Percentiles rank a stretch among this genome's conserved stretches.
phyloP scores from a whole-genome alignment of 2,888 invertebrate genomes.

The Dorcus hopei region DNA sequence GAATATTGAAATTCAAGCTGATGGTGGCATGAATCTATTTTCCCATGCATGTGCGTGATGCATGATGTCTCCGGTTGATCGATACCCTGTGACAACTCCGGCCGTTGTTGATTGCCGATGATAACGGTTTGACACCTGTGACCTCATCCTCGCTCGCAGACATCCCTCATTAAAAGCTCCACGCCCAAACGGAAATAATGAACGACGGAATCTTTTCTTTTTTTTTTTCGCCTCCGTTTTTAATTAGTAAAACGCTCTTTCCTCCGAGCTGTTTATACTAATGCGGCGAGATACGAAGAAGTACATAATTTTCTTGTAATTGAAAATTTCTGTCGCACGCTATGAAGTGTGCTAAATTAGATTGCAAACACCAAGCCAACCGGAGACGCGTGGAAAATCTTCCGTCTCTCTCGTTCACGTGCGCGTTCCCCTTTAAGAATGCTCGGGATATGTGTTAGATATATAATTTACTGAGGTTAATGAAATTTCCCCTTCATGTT shows the following conservation, averaged over 20 bases:
- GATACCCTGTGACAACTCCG: constrained; percentile 7
- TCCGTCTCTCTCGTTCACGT: neutral
- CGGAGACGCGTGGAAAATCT: neutral
- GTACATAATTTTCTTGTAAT: constrained; percentile 1
- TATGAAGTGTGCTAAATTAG: neutral
- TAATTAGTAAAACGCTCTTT: too few species aligned
- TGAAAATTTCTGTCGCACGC: constrained; percentile 2
- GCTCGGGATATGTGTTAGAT: constrained; percentile 11
- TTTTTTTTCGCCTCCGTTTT: too few species aligned
- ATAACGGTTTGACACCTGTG: constrained; percentile 11
- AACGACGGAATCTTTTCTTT: too few species aligned
- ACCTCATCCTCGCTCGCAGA: neutral
- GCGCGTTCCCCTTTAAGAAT: neutral
- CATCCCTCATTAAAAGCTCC: too few species aligned
- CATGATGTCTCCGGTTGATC: constrained; percentile 11
- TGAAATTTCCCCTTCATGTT: constrained; percentile 14
- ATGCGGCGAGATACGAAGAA: too few species aligned
- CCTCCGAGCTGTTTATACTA: too few species aligned
- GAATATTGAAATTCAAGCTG: constrained; percentile 23
- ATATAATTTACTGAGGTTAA: constrained; percentile 16
- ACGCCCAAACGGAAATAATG: too few species aligned
- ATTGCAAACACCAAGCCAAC: neutral
- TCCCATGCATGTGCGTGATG: constrained; percentile 18
- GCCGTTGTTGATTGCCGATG: neutral
- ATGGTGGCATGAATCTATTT: constrained; percentile 18